A percentile compares a stretch with the other conserved stretches of the same genome.
These are phyloP conservation scores for Helicoverpa zea DNA, from an alignment of 1,140 invertebrate species.

Conservation along the genomic window DNA sequence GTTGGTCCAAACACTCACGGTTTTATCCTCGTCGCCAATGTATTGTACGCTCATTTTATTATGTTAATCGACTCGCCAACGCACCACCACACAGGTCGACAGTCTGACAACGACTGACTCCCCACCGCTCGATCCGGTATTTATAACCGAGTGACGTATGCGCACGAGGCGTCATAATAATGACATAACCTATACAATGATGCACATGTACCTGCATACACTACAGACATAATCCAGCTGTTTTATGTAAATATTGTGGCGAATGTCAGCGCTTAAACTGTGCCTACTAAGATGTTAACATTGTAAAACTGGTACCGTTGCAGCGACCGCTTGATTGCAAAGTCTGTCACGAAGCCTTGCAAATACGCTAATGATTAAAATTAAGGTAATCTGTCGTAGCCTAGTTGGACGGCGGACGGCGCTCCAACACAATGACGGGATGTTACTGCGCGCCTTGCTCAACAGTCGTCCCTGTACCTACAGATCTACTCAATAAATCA, in stretches of 20 bases:
- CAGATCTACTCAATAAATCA: background rate
- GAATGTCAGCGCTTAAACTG: background rate
- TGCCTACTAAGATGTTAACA: background rate
- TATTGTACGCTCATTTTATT: too few species aligned
- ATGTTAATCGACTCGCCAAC: too few species aligned
- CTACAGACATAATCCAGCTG: background rate
- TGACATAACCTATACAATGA: too few species aligned
- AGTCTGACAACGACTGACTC: too few species aligned
- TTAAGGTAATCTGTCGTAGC: constrained; percentile 48
- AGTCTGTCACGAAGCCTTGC: constrained; percentile 46
- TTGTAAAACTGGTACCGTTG: constrained; percentile 21
- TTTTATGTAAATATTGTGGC: background rate
- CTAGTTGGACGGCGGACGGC: background rate
- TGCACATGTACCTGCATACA: too few species aligned
- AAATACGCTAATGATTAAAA: constrained; percentile 50
- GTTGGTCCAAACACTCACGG: too few species aligned
- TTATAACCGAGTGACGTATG: too few species aligned
- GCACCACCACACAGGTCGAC: too few species aligned
- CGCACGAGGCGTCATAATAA: too few species aligned
- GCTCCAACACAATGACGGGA: constrained; percentile 57
- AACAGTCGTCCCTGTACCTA: constrained; percentile 17
- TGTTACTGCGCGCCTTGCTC: constrained; percentile 49
- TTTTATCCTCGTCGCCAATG: too few species aligned
- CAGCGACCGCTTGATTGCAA: constrained; percentile 23
- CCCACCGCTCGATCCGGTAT: too few species aligned